Base-by-base conservation (phyloP, 1,140 invertebrate species). In the Thaumetopoea pityocampa region DNA sequence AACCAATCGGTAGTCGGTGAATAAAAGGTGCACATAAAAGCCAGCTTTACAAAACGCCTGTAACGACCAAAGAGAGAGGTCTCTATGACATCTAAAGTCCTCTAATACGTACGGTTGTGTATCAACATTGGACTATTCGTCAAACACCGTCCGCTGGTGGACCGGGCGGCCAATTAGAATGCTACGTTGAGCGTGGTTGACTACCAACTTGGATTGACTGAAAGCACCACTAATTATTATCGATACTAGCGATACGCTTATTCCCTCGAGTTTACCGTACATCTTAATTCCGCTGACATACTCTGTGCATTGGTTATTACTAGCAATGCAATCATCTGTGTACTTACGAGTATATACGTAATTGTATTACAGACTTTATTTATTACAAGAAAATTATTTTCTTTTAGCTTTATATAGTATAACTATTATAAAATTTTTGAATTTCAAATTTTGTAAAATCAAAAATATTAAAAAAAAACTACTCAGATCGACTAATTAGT, bases 141-240 rank as follows among this genome's bases (percentile, higher is more conserved):
- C 52, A 63, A 59, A 66, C 46, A 55, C 28, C 32, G 30, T 8
- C 15, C 34, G 24, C 28, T 10, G 34, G 47, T 38, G 29, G 53
- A 50, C 43, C 40, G 33, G 38, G 20, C 19, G 45, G 19, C 63
- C 55, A 67, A 67, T 67, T 67, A 60, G 47, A 37, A 44, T 36
- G 55, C 35, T 51, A 67, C 54, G 45, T 52, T 59, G 51, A 67
- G 52, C 63, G 47, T 67, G 30, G 47, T 46, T 35, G 23, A 46
- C 44, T 50, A 35, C 45, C 27, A 47, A 57, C 51, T 51, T 48
- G 46, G 26, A 18, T 32, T 37, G 36, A 32, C 49, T 52, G 40
- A 46, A 46, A 47, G 36, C 50, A 44, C 42, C 29, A 51, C 43
- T 54, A 55, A 59, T 56, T 65, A 62, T 56, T 59, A 55, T 58